phyloP scores from a whole-genome alignment of 2,888 invertebrate species.

The Pristionchus arcanus region DNA sequence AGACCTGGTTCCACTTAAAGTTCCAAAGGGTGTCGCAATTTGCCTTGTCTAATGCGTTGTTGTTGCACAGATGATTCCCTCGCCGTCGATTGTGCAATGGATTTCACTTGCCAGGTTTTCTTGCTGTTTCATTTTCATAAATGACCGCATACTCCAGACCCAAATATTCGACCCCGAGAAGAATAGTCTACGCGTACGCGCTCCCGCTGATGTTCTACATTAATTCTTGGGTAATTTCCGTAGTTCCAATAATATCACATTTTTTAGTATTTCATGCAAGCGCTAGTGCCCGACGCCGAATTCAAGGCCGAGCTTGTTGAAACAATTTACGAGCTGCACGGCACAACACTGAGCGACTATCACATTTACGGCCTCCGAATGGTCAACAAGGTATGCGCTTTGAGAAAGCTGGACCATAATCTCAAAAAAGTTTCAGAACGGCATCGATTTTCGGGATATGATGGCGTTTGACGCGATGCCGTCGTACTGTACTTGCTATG shows the following conservation, averaged over 20 bases:
- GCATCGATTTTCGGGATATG: neutral
- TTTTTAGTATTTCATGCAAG: neutral
- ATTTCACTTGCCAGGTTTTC: neutral
- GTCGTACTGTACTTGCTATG: neutral
- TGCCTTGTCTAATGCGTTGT: neutral
- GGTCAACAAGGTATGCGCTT: neutral
- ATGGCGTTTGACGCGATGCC: neutral
- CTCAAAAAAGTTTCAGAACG: too few relatives aligned
- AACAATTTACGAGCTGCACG: neutral
- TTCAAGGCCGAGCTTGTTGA: neutral
- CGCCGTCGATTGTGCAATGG: neutral
- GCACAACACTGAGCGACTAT: neutral
- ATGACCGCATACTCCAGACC: neutral
- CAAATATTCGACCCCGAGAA: neutral
- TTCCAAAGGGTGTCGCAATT: too few relatives aligned
- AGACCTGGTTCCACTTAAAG: too few relatives aligned
- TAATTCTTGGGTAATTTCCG: neutral
- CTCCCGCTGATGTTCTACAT: neutral
- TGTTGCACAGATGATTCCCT: neutral
- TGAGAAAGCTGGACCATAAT: too few relatives aligned
- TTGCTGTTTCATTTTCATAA: too few relatives aligned
- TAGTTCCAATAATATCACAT: too few relatives aligned
- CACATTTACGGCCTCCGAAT: neutral
- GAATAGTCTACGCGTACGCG: neutral
- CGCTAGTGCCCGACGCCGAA: neutral